Evolutionary conservation across 2,797 vertebrate genomes (phyloP), one percentile per base, ranked within the genome.

Genomic region (Macroramphosus scolopax): DNA sequence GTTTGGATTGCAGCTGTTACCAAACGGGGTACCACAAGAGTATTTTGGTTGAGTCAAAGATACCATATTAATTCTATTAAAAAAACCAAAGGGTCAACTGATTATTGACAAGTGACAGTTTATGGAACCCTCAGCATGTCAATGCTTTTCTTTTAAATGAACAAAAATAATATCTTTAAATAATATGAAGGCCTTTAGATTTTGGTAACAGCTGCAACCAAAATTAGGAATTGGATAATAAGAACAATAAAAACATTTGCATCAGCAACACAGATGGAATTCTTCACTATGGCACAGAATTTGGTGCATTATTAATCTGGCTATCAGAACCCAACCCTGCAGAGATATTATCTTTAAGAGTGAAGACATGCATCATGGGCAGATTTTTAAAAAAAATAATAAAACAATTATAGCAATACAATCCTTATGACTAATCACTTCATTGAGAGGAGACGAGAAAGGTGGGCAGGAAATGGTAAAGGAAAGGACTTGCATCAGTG

Each of bases 401-500:
- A 34, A 14, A 15, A 18, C n/a, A 13, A 46, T 36, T 12, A 25
- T 3, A 36, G 30, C 5, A 15, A 58, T 32, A 16, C 32, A 42
- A 43, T 48, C 29, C 24, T 57, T 20, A 38, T 14, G n/a, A n/a
- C n/a, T n/a, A n/a, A n/a, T n/a, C 34, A 22, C 6, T 3, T 54
- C 24, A 33, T 10, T 33, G 43, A 37, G 29, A 51, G 31, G 26
- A 64, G 42, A 50, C 25, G 28, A 58, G 10, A 39, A 44, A 53
- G 6, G 31, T 8, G 43, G 26, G 30, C 37, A 59, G 20, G 31
- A 47, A 29, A 43, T 20, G 43, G 35, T 26, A 24, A 24, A 43
- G 45, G 62, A 68, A 60, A 46, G n/a, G 60, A 62, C 67, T 80
- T 72, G 63, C 47, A 76, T 75, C 63, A 5, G 32, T 56, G 45